phyloP scores from a whole-genome alignment of 2,888 invertebrate genomes.

The Caenorhabditis sulstoni region DNA sequence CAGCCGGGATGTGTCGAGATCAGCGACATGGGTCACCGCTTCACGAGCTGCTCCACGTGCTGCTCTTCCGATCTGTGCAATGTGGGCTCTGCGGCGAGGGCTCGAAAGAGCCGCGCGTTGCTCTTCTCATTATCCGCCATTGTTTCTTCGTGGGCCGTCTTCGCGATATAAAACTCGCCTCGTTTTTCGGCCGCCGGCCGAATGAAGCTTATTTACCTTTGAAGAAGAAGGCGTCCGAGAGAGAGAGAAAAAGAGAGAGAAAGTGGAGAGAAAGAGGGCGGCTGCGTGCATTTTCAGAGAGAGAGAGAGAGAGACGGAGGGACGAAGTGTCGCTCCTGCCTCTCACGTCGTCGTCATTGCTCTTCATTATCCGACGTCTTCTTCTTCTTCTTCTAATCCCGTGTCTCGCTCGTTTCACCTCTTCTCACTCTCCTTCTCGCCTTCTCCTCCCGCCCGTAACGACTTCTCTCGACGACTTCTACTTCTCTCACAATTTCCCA shows the following conservation, averaged over 20 bases:
- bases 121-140: not conserved
- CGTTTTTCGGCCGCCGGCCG: not conserved
- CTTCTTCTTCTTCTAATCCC: constrained; percentile 2
- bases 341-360: constrained; percentile 19
- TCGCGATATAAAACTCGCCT: not conserved
- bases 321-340: not conserved
- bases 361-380: constrained; percentile 46
- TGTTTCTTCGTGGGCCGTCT: not conserved
- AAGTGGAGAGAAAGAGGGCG: no score
- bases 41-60: constrained; percentile 64
- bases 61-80: constrained; percentile 62
- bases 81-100: constrained; percentile 15
- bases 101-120: no score
- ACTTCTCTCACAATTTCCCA: not conserved
- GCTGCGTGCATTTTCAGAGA: constrained; percentile 40
- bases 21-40: constrained; percentile 72
- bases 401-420: constrained; percentile 5
- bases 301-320: not conserved
- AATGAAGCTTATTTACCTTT: constrained; percentile 53
- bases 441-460: not conserved
- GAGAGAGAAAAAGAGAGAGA: not conserved
- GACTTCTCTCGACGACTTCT: not conserved
- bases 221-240: not conserved
- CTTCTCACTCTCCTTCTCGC: not conserved
- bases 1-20: constrained; percentile 68